phyloP scores from a whole-genome alignment of 2,888 invertebrate species.

The Trimorus sp. region DNA sequence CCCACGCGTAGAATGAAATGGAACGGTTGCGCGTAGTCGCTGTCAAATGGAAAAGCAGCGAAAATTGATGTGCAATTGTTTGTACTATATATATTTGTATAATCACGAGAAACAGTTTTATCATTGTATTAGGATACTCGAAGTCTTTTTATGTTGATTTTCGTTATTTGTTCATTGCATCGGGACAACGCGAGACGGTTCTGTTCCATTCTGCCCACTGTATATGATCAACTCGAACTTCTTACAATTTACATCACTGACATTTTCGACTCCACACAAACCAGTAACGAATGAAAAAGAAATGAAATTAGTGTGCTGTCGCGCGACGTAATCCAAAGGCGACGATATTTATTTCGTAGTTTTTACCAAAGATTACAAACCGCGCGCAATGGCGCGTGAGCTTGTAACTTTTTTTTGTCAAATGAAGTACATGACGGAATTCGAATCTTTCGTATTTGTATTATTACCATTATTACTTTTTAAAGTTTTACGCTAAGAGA shows the following conservation, averaged over 20 bases:
- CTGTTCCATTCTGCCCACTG: too few relatives aligned
- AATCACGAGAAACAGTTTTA: background rate
- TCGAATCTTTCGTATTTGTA: constrained; percentile 47
- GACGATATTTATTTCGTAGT: constrained; percentile 80
- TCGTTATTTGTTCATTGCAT: too few relatives aligned
- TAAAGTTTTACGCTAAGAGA: constrained; percentile 19
- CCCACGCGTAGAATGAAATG: background rate
- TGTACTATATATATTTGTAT: too few relatives aligned
- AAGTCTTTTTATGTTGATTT: constrained; percentile 14
- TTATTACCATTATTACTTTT: background rate
- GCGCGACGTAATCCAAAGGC: constrained; percentile 66
- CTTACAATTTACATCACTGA: too few relatives aligned
- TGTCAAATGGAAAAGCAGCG: too few relatives aligned
- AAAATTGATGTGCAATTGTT: too few relatives aligned
- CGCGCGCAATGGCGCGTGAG: constrained; percentile 62
- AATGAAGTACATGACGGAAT: constrained; percentile 38
- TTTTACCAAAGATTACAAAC: constrained; percentile 79
- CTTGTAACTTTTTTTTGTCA: constrained; percentile 70
- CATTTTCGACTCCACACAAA: constrained; percentile 11
- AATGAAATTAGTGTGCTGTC: constrained; percentile 35
- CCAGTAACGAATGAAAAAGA: constrained; percentile 19
- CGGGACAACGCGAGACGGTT: too few relatives aligned
- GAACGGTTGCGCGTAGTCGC: too few relatives aligned
- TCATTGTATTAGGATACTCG: constrained; percentile 55
- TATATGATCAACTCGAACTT: too few relatives aligned